Percentiles rank a stretch among this genome's conserved stretches.
Evolutionary conservation across 2,888 invertebrate genomes (phyloP).

Genomic region (Congeria kusceri): DNA sequence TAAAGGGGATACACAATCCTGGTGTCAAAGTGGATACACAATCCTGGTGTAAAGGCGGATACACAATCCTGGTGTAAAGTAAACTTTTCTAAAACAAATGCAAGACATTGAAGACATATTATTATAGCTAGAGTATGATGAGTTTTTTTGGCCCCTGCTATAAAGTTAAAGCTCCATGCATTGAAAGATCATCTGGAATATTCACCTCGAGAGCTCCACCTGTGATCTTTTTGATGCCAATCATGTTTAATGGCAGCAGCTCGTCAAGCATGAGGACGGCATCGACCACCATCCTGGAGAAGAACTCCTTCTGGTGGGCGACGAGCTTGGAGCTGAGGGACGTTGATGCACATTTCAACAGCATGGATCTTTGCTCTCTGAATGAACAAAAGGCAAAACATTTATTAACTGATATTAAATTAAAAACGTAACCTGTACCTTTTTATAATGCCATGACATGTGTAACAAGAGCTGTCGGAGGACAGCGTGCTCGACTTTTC

Average conservation of each 20-base stretch:
- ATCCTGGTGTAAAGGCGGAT: too few species aligned
- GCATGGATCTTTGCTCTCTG: slow-evolving; percentile 85
- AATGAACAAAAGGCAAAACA: slow-evolving; percentile 6
- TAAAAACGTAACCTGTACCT: not conserved
- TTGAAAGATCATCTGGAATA: too few species aligned
- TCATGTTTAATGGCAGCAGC: slow-evolving; percentile 98
- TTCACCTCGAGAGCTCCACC: slow-evolving; percentile 90
- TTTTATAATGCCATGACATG: not conserved
- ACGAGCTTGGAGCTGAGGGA: slow-evolving; percentile 99
- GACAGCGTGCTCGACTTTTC: too few species aligned
- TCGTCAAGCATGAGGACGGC: slow-evolving; percentile 95
- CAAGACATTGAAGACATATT: too few species aligned
- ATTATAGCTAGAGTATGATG: too few species aligned
- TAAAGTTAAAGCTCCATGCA: too few species aligned
- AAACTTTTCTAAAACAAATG: too few species aligned
- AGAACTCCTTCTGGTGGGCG: slow-evolving; percentile 97
- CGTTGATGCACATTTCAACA: slow-evolving; percentile 95
- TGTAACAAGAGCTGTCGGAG: too few species aligned
- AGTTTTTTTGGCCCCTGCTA: too few species aligned
- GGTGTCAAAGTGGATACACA: too few species aligned
- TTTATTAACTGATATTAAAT: not conserved
- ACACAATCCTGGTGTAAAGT: too few species aligned
- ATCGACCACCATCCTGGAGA: slow-evolving; percentile 98
- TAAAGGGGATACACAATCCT: too few species aligned
- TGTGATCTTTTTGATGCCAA: slow-evolving; percentile 98